Evolutionary conservation across 2,113 vertebrate species (phyloP).

Genomic region (Actenoides hombroni): DNA sequence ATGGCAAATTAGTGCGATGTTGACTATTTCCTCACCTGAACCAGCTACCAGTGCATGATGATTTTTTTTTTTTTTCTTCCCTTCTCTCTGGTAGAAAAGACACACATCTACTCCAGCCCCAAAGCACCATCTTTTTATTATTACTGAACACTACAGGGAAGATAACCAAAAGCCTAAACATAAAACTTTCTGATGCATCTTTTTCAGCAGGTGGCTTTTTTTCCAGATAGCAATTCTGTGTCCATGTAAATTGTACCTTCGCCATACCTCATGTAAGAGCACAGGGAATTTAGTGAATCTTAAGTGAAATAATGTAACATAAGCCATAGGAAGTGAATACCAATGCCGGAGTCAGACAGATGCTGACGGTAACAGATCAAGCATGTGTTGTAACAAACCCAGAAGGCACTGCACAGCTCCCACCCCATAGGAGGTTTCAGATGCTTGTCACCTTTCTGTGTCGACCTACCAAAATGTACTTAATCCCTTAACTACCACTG

Average conservation of each 20-base stretch:
- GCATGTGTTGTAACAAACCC: not conserved
- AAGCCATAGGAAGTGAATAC: no score
- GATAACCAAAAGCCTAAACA: not conserved
- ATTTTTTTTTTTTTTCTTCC: accelerated
- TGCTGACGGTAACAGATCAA: accelerated
- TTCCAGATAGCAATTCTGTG: not conserved
- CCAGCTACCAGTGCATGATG: not conserved
- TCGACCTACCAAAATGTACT: not conserved
- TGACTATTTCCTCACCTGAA: slow-evolving; percentile 5
- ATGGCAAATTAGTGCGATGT: not conserved
- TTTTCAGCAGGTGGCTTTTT: not conserved
- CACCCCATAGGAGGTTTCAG: not conserved
- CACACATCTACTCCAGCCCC: not conserved
- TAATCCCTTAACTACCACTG: not conserved
- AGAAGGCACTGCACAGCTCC: not conserved
- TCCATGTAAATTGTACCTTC: not conserved
- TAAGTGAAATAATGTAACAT: no score
- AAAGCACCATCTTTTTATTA: not conserved
- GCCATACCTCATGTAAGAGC: not conserved
- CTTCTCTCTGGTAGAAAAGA: accelerated
- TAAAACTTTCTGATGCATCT: not conserved
- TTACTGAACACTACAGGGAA: not conserved
- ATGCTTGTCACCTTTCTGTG: not conserved
- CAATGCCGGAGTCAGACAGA: not conserved
- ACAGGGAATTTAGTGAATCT: not conserved